phyloP scores from a whole-genome alignment of 2,113 vertebrate genomes.

The Pogona vitticeps region DNA sequence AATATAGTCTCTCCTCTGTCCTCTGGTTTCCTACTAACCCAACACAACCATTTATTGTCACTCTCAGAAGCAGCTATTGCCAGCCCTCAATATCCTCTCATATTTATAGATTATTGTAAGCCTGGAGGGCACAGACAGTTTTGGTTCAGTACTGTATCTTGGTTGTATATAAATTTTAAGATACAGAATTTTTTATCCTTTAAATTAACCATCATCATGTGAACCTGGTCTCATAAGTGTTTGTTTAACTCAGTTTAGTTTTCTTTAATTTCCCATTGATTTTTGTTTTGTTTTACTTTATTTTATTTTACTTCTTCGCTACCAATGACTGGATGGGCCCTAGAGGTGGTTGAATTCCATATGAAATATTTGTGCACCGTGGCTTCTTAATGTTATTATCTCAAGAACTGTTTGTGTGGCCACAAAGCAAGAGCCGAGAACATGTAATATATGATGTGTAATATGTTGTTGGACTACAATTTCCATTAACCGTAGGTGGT shows the following conservation, averaged over 20 bases:
- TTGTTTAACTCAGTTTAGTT: too few species aligned
- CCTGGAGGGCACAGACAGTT: background rate
- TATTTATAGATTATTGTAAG: background rate
- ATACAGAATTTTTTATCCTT: background rate
- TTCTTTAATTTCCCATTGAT: too few species aligned
- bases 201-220: too few species aligned
- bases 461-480: background rate
- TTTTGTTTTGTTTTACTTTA: too few species aligned
- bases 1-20: background rate
- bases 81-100: background rate
- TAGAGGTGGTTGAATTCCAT: too few species aligned
- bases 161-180: background rate
- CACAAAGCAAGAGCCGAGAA: background rate
- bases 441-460: too few species aligned
- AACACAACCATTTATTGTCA: background rate
- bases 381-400: background rate
- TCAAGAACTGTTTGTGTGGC: background rate
- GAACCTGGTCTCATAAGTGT: background rate
- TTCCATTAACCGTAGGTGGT: background rate
- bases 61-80: too few species aligned
- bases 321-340: too few species aligned
- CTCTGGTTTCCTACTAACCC: background rate
- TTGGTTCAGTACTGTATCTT: background rate
- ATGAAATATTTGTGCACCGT: background rate
- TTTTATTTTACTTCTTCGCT: too few species aligned